Percentiles rank a stretch among this genome's conserved stretches.
These are phyloP conservation scores for Brachirus orientalis DNA, from an alignment of 2,113 vertebrate species.

Conservation along the genomic window DNA sequence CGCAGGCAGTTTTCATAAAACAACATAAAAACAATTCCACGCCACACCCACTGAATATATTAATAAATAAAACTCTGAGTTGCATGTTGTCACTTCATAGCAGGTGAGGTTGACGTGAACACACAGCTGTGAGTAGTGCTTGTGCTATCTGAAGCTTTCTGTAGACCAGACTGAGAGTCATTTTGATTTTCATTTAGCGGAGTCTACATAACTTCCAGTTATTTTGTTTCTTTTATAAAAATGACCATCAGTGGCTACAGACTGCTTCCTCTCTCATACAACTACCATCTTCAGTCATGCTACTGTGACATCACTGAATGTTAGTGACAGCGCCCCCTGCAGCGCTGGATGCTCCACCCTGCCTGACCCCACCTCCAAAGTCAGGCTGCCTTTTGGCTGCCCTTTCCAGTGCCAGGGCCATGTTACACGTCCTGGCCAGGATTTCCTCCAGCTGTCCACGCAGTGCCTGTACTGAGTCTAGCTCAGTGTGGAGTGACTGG, in stretches of 20 bases:
- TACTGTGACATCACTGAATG: constrained; percentile 54
- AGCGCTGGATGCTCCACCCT: constrained; percentile 86
- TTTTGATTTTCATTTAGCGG: not conserved
- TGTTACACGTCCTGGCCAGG: constrained; percentile 87
- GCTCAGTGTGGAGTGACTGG: constrained; percentile 86
- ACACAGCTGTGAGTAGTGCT: constrained; percentile 46
- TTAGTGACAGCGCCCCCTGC: constrained; percentile 74
- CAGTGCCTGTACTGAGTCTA: constrained; percentile 88
- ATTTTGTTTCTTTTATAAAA: not conserved
- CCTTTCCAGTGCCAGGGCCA: constrained; percentile 86
- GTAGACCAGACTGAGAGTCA: constrained; percentile 35
- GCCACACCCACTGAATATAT: constrained; percentile 60
- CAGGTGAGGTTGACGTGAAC: constrained; percentile 32
- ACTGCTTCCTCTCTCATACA: constrained; percentile 16
- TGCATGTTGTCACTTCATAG: constrained; percentile 53
- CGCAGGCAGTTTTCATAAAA: constrained; percentile 55
- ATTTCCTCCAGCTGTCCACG: constrained; percentile 91
- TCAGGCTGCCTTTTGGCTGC: constrained; percentile 80
- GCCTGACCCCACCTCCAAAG: constrained; percentile 95
- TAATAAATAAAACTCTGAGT: constrained; percentile 62
- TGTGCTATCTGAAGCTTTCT: constrained; percentile 52
- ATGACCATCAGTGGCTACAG: constrained; percentile 30
- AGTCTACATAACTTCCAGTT: not conserved
- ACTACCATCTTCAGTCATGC: not conserved
- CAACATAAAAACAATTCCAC: constrained; percentile 55